These are phyloP conservation scores for Oncorhynchus keta DNA, from an alignment of 2,113 vertebrate species.

Conservation along the genomic window DNA sequence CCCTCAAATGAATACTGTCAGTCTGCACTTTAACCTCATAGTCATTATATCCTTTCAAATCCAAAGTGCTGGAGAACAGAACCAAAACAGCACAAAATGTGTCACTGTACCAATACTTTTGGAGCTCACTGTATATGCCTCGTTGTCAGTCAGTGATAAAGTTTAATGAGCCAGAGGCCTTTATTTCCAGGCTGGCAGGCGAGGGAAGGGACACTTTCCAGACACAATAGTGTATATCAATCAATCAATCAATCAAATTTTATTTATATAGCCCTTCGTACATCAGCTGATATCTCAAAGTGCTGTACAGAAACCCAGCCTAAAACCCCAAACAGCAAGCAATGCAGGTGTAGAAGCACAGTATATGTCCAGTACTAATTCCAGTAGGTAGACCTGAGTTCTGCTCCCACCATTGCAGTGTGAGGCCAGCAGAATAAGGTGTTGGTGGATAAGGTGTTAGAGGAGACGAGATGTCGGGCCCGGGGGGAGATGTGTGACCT, in stretches of 20 bases:
- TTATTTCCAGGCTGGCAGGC: background rate
- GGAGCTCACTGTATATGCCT: slow-evolving; percentile 24
- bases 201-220: slow-evolving; percentile 34
- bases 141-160: slow-evolving; percentile 45
- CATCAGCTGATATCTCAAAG: too few relatives aligned
- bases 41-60: too few relatives aligned
- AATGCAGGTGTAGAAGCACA: too few relatives aligned
- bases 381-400: slow-evolving; percentile 51
- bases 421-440: slow-evolving; percentile 31
- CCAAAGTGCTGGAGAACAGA: too few relatives aligned
- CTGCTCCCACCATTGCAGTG: slow-evolving; percentile 52
- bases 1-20: too few relatives aligned
- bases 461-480: slow-evolving; percentile 52
- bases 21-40: too few relatives aligned
- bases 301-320: too few relatives aligned
- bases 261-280: too few relatives aligned
- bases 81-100: too few relatives aligned
- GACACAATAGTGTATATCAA: slow-evolving; percentile 35
- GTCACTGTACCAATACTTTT: too few relatives aligned
- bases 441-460: slow-evolving; percentile 24
- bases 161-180: slow-evolving; percentile 28
- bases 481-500: slow-evolving; percentile 51
- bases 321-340: too few relatives aligned
- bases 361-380: slow-evolving; percentile 57
- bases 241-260: too few relatives aligned